These are phyloP conservation scores for Benthochromis sp. DNA, from an alignment of 2,113 vertebrate species.

Conservation along the genomic window DNA sequence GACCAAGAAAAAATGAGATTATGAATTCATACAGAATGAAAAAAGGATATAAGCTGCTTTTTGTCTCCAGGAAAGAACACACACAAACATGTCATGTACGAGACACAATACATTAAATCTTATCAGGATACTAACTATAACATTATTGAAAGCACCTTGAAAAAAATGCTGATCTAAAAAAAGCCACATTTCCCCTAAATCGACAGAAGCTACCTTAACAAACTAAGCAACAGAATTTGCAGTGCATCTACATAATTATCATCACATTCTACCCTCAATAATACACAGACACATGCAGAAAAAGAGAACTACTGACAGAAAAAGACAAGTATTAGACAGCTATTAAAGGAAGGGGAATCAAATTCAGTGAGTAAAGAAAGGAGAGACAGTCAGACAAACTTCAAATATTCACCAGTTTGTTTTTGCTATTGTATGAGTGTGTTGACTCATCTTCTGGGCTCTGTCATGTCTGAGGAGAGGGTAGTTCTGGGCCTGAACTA, in stretches of 20 bases:
- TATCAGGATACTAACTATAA: neutral
- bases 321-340: neutral
- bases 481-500: neutral
- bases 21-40: neutral
- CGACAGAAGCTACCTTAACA: neutral
- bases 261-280: neutral
- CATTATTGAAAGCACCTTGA: neutral
- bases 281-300: neutral
- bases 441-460: slow-evolving; percentile 25
- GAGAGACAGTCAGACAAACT: neutral
- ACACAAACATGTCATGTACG: neutral
- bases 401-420: slow-evolving; percentile 14
- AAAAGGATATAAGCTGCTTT: slow-evolving; percentile 6
- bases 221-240: neutral
- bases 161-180: neutral
- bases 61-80: slow-evolving; percentile 2
- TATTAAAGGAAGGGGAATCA: neutral
- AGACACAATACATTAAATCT: neutral
- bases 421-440: slow-evolving; percentile 14
- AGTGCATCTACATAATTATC: neutral
- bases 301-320: neutral
- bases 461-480: slow-evolving; percentile 2
- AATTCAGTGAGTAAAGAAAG: neutral
- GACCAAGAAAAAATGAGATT: neutral
- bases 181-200: neutral